phyloP scores from a whole-genome alignment of 1,140 invertebrate species.

The Asbolus verrucosus region DNA sequence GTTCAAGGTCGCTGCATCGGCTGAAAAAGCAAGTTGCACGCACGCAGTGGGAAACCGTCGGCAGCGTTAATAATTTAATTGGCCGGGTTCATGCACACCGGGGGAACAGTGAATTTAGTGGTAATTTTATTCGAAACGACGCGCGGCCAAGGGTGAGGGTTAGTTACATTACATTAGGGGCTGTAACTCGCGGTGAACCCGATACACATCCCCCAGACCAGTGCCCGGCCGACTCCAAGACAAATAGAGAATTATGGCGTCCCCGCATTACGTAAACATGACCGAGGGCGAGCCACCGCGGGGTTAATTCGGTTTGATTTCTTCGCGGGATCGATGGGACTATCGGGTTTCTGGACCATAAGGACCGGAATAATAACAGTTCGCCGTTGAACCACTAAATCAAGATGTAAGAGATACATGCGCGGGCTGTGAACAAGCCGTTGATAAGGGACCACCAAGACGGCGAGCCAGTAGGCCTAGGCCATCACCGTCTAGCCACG shows the following conservation, averaged over 20 bases:
- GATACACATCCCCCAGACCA: slow-evolving; percentile 10
- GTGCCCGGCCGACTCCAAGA: slow-evolving; percentile 17
- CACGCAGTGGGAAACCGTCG: neutral
- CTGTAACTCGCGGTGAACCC: slow-evolving; percentile 45
- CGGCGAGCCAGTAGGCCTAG: neutral
- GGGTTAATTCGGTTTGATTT: slow-evolving; percentile 16
- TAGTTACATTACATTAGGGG: slow-evolving; percentile 51
- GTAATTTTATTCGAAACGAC: slow-evolving; percentile 51
- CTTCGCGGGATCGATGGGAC: neutral
- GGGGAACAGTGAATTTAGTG: slow-evolving; percentile 46
- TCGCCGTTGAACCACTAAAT: slow-evolving; percentile 29
- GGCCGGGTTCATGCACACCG: slow-evolving; percentile 40
- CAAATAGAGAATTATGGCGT: slow-evolving; percentile 32
- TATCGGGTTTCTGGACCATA: slow-evolving; percentile 1
- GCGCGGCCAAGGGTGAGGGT: slow-evolving; percentile 49
- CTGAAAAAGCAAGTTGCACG: slow-evolving; percentile 1
- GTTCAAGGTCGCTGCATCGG: slow-evolving; percentile 31
- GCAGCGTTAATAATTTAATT: slow-evolving; percentile 50
- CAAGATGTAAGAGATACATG: slow-evolving; percentile 38
- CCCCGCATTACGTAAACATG: slow-evolving; percentile 25
- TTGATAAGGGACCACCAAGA: slow-evolving; percentile 36
- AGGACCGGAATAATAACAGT: too few species aligned
- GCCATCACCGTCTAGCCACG: too few species aligned
- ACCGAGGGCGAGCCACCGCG: slow-evolving; percentile 6
- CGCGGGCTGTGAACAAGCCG: slow-evolving; percentile 17